These are phyloP conservation scores for Harpagoxenus sublaevis DNA, from an alignment of 2,888 invertebrate genomes.

Conservation along the genomic window DNA sequence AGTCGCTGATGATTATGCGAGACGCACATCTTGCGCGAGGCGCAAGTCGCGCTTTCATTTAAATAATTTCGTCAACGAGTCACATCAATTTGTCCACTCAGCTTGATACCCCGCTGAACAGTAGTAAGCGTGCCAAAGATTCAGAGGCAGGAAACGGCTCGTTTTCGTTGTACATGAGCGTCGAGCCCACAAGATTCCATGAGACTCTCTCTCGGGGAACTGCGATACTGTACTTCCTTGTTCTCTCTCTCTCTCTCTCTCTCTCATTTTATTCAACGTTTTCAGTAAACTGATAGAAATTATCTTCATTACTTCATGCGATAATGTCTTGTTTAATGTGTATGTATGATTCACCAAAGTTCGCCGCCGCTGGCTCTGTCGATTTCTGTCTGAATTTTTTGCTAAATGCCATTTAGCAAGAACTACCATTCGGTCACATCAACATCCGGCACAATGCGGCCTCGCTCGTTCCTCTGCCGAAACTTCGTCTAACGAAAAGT, in stretches of 20 bases:
- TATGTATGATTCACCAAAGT: background rate
- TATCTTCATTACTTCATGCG: conserved; percentile 6
- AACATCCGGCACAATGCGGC: conserved; percentile 21
- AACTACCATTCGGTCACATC: background rate
- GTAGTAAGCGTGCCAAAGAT: conserved; percentile 29
- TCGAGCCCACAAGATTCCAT: background rate
- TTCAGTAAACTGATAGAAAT: background rate
- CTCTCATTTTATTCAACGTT: background rate
- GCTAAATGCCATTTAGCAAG: conserved; percentile 2
- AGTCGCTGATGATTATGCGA: conserved; percentile 30
- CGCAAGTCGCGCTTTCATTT: conserved; percentile 69
- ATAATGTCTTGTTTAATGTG: conserved; percentile 6
- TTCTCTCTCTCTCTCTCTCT: background rate
- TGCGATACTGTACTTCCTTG: background rate
- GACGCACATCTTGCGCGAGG: conserved; percentile 44
- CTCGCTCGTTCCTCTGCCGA: conserved; percentile 36
- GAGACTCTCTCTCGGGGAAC: background rate
- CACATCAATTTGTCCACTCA: conserved; percentile 72
- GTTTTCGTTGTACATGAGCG: conserved; percentile 17
- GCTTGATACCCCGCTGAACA: conserved; percentile 35
- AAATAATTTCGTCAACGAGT: conserved; percentile 77
- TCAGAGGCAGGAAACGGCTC: conserved; percentile 33
- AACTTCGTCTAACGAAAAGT: conserved; percentile 57
- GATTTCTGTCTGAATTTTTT: conserved; percentile 17
- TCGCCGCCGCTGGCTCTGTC: background rate